Evolutionary conservation across 2,888 invertebrate genomes (phyloP), one percentile per base, ranked within the genome.

Genomic region (Polymixis flavicincta): DNA sequence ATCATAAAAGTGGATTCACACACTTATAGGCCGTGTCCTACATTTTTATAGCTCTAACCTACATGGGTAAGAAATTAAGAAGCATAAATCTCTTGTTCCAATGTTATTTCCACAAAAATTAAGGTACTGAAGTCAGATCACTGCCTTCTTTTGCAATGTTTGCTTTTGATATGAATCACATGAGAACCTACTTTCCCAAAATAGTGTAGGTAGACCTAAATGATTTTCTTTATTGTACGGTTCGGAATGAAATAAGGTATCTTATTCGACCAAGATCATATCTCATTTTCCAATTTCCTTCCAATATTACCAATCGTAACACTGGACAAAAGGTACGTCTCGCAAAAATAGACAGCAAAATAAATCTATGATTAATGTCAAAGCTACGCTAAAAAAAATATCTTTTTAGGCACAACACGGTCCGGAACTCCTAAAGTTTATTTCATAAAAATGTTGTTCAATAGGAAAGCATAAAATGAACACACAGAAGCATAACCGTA

Each of bases 1-100:
- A 83, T 86, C 89, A 89, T 92, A 91, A 91, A 92, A 90, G 89
- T 89, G 85, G 88, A 90, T 89, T 85, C 82, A 82, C 84, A 77
- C 79, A 85, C 86, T 90, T 82, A 88, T 82, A 77, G 80, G 83
- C 48, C 81, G 73, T 86, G 89, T 81, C 87, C 88, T 82, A 88
- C 84, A 88, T 89, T 89, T 90, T 90, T 89, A 88, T 84, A 76
- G 84, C 82, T 80, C 78, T 83, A 84, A 85, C 87, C 86, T 84
- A 87, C 85, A 86, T 84, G 78, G 75, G 73, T 86, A 85, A 85
- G 78, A 67, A 85, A 88, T 84, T 78, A 82, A 76, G 69, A 63
- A 70, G 78, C 83, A 77, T 65, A 66, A 65, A 79, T 59, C 52
- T 64, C 25, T 42, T 8, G 54, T 19, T 70, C 14, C 8, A 32